A percentile compares a stretch with the other conserved stretches of the same genome.
phyloP scores from a whole-genome alignment of 2,113 vertebrate species.

The Microtus pennsylvanicus region DNA sequence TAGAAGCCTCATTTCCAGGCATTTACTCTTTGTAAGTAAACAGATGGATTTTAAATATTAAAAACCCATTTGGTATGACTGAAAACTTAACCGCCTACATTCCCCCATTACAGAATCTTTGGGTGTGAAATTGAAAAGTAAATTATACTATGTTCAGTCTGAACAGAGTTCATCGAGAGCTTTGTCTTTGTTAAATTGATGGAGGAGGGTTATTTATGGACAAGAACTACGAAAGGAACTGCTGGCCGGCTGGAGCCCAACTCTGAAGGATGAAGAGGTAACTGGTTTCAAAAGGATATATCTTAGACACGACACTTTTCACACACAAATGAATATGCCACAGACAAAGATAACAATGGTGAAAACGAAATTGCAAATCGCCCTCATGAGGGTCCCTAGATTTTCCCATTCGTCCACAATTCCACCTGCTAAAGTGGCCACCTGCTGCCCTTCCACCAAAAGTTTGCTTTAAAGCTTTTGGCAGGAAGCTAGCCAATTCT shows the following conservation, averaged over 20 bases:
- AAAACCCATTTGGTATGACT: slow-evolving; percentile 70
- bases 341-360: background rate
- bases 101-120: slow-evolving; percentile 79
- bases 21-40: slow-evolving; percentile 78
- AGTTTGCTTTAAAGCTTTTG: slow-evolving; percentile 30
- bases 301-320: background rate
- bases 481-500: slow-evolving; percentile 37
- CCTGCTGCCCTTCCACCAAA: slow-evolving; percentile 6
- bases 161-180: slow-evolving; percentile 71
- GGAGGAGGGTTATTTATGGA: slow-evolving; percentile 73
- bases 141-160: slow-evolving; percentile 79
- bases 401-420: background rate
- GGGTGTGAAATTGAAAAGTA: slow-evolving; percentile 83
- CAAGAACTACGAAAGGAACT: slow-evolving; percentile 29
- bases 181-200: slow-evolving; percentile 73
- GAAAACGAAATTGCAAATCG: background rate
- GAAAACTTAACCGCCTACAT: slow-evolving; percentile 74
- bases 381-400: background rate
- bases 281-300: background rate
- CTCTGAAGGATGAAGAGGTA: background rate
- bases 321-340: background rate
- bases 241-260: background rate
- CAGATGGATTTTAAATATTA: slow-evolving; percentile 80
- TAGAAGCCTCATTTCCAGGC: slow-evolving; percentile 71
- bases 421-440: background rate